These are phyloP conservation scores for Notarius quadriscutis DNA, from an alignment of 2,113 vertebrate species.

Conservation along the genomic window DNA sequence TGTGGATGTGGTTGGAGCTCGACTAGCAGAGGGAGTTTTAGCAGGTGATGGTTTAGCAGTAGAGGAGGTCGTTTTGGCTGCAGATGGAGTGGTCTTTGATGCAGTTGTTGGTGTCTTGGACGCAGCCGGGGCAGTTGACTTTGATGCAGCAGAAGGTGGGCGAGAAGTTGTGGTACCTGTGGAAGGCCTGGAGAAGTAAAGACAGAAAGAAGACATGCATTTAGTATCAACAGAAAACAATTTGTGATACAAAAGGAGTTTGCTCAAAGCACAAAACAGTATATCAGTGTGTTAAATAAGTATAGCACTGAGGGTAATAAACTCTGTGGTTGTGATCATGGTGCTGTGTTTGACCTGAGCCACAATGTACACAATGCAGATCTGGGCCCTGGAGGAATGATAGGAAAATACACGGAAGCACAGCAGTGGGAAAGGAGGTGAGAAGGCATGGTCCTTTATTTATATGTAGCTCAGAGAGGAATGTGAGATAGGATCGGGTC, in stretches of 20 bases:
- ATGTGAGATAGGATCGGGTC: background rate
- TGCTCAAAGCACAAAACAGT: background rate
- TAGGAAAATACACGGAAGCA: background rate
- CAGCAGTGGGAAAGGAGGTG: background rate
- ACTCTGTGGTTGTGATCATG: background rate
- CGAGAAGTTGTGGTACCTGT: conserved; percentile 59
- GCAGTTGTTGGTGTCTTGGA: conserved; percentile 46
- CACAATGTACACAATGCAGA: conserved; percentile 43
- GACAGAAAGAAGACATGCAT: conserved; percentile 19
- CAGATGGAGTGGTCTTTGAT: conserved; percentile 60
- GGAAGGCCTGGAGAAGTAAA: conserved; percentile 59
- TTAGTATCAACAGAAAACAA: background rate
- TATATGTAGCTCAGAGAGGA: background rate
- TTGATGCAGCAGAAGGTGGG: conserved; percentile 60
- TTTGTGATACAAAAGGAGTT: background rate
- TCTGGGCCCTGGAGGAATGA: background rate
- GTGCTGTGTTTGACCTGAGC: background rate
- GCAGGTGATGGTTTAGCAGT: conserved; percentile 62
- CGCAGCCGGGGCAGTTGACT: conserved; percentile 54
- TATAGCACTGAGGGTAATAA: background rate
- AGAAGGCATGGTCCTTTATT: background rate
- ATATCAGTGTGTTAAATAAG: background rate
- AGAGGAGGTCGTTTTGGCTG: conserved; percentile 48
- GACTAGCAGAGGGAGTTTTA: conserved; percentile 74
- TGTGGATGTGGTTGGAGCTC: conserved; percentile 59